phyloP scores from a whole-genome alignment of 2,888 invertebrate species.

The Pseudococcus longispinus region DNA sequence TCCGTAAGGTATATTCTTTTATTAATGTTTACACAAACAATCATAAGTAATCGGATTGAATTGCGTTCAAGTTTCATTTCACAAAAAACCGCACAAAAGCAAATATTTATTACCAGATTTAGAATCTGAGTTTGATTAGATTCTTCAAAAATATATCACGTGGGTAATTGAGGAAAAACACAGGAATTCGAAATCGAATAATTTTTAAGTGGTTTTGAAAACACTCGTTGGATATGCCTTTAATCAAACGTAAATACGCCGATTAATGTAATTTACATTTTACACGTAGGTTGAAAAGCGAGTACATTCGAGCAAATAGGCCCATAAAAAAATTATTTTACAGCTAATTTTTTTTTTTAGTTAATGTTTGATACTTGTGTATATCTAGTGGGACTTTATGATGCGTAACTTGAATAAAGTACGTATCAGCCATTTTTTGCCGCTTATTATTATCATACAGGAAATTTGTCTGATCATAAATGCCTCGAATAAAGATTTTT shows the following conservation, averaged over 20 bases:
- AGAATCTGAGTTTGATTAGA: not conserved
- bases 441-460: not conserved
- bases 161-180: not conserved
- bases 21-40: constrained; percentile 5
- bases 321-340: too few relatives aligned
- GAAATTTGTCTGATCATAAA: not conserved
- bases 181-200: not conserved
- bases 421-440: not conserved
- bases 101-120: not conserved
- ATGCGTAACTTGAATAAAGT: not conserved
- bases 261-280: not conserved
- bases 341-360: not conserved
- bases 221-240: not conserved
- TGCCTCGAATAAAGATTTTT: not conserved
- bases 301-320: too few relatives aligned
- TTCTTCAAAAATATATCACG: not conserved
- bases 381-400: not conserved
- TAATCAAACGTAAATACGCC: not conserved
- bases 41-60: constrained; percentile 31
- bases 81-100: not conserved
- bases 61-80: constrained; percentile 20
- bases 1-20: not conserved
- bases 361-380: not conserved
- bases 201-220: not conserved
- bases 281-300: too few relatives aligned